Evolutionary conservation across 1,140 invertebrate species (phyloP), one percentile per base, ranked within the genome.

Genomic region (Atta cephalotes): DNA sequence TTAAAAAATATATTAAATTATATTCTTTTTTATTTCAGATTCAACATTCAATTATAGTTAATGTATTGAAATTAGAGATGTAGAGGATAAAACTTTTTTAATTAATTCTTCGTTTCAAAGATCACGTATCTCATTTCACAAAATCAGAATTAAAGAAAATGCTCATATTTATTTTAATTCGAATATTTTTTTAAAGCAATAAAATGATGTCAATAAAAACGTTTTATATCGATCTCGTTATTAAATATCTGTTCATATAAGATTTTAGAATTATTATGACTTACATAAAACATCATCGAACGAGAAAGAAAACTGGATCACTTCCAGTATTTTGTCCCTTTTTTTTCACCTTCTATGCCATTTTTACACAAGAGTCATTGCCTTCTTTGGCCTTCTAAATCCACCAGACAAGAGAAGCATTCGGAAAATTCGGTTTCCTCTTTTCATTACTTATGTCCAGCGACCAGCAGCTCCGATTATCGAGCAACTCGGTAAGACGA

Each of bases 371-470:
- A 76, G 56, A 84, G 28, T 85, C 88, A 79, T 91, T 88, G 68
- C 81, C 49, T 78, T 63, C 39, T 71, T 88, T 71, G 89, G 31
- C 14, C 76, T 90, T 51, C 74, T 89, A 85, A 60, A 78, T 76
- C 80, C 68, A n/a, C 71, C 74, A 60, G 89, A 90, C 72, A 66
- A 85, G 81, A 78, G 84, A 65, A 90, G 86, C 87, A 88, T 85
- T 76, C 89, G 80, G 68, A 72, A 90, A 84, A 87, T 76, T 74
- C 72, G 60, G 72, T 76, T 90, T 90, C 76, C 72, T 62, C 39
- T 63, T 90, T 86, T 90, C 89, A 88, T 90, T 90, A 90, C 77
- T 90, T 90, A 90, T 89, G 89, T 90, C 86, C 76, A 72, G 68
- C 86, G 71, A 86, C 45, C 45, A 53, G 78, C 18, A 77, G 70